Evolutionary conservation across 2,888 invertebrate species (phyloP), one percentile per base, ranked within the genome.

Genomic region (Tachystola acroxantha): DNA sequence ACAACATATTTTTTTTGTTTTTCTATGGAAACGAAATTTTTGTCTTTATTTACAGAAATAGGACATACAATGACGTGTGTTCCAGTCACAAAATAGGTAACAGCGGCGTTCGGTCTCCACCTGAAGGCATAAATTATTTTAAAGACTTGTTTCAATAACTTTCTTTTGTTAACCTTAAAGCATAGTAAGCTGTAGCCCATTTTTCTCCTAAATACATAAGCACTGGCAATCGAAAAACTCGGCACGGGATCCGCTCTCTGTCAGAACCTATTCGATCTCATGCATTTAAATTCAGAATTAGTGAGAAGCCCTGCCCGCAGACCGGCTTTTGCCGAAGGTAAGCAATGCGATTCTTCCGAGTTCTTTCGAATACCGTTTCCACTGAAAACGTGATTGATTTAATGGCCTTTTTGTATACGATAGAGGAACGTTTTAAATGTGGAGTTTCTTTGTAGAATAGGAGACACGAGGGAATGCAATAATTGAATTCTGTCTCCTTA

Each of bases 281-380:
- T 85, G 85, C 85, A 85, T 85, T 85, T 85, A 85, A 85, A 85
- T 85, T 82, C 77, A 75, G 80, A 84, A 85, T 85, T 85, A 85
- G 82, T 75, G 73, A 69, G 70, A 75, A 72, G 74, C 73, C 69
- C 68, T 68, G 61, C 71, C 68, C 73, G 60, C 76, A 74, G 59
- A 69, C 69, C 60, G 67, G 57, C 76, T 76, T 80, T 76, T 63
- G 48, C 53, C 56, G 52, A 61, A 74, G 73, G 80, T 74, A 69
- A 73, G 78, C 71, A 72, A 74, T n/a, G 60, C 64, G 51, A 59
- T 57, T 65, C 61, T 57, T 58, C 60, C 62, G 64, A 69, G 69
- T 70, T 70, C 63, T 50, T 54, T 64, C 53, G 65, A 71, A 77
- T 70, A 62, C 65, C 62, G 48, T 57, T 70, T 74, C 64, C 69